Conservation (phyloP, 2,113 vertebrate species). For the Microcebus jonahi region DNA sequence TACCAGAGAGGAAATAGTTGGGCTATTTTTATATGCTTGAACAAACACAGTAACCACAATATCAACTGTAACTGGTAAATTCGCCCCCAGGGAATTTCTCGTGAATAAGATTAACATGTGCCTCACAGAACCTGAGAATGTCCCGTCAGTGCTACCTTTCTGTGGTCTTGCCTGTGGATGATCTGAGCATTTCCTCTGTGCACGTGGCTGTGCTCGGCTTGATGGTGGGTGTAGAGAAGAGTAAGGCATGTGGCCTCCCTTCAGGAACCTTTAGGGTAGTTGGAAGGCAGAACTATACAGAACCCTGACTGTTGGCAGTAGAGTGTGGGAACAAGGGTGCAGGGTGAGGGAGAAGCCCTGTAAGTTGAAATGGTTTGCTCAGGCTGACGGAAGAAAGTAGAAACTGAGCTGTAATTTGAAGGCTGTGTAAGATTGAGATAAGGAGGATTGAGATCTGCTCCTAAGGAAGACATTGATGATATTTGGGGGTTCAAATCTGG, state of each 20-base stretch:
- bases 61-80: slow-evolving; percentile 13
- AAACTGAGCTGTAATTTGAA: not conserved
- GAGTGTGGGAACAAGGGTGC: not conserved
- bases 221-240: not conserved
- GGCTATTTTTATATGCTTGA: slow-evolving; percentile 69
- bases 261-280: not conserved
- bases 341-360: not conserved
- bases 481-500: not conserved
- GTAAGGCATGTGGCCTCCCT: not conserved
- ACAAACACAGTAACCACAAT: slow-evolving; percentile 48
- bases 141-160: not conserved
- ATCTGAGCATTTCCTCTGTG: not conserved
- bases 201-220: not conserved
- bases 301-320: not conserved
- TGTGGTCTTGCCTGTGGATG: not conserved
- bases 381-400: not conserved
- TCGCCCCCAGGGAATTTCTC: slow-evolving; percentile 51
- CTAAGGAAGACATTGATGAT: not conserved
- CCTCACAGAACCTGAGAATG: not conserved
- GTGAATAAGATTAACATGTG: not conserved
- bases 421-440: not conserved
- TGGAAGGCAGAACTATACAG: not conserved
- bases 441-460: not conserved
- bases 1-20: slow-evolving; percentile 56
- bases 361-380: not conserved